Conservation (phyloP, 1,140 invertebrate genomes). For the Zaprionus camerounensis region DNA sequence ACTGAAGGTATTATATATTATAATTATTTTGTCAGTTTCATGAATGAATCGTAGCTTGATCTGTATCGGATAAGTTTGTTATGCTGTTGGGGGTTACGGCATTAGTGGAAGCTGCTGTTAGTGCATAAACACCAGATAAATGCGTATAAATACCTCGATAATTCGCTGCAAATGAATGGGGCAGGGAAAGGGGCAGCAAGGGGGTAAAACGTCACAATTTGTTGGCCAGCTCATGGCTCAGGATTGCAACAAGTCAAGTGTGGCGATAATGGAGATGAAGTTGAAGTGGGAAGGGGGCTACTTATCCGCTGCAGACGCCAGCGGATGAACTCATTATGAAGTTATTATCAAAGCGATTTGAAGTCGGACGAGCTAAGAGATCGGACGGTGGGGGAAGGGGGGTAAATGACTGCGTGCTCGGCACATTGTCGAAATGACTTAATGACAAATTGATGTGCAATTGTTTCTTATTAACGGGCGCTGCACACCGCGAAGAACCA, state of each 20-base stretch:
- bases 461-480: conserved; percentile 53
- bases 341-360: conserved; percentile 63
- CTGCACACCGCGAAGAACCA: conserved; percentile 52
- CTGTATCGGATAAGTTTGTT: conserved; percentile 8
- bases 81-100: conserved; percentile 23
- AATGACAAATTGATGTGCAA: conserved; percentile 64
- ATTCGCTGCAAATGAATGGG: conserved; percentile 25
- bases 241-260: conserved; percentile 42
- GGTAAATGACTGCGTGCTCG: conserved; percentile 49
- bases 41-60: conserved; percentile 46
- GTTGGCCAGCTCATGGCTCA: conserved; percentile 62
- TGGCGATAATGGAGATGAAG: conserved; percentile 5
- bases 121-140: conserved; percentile 56
- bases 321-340: conserved; percentile 73
- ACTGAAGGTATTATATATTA: conserved; percentile 48
- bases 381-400: not conserved
- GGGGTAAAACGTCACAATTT: conserved; percentile 58
- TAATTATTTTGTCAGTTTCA: conserved; percentile 28
- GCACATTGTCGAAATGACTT: conserved; percentile 50
- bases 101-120: conserved; percentile 59
- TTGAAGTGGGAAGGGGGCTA: not conserved
- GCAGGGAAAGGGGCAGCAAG: not conserved
- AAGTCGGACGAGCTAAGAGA: conserved; percentile 5
- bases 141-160: conserved; percentile 65
- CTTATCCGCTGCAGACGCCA: conserved; percentile 18